Percentiles rank a stretch among this genome's conserved stretches.
Conservation (phyloP, 2,113 vertebrate genomes). For the Zingel zingel region DNA sequence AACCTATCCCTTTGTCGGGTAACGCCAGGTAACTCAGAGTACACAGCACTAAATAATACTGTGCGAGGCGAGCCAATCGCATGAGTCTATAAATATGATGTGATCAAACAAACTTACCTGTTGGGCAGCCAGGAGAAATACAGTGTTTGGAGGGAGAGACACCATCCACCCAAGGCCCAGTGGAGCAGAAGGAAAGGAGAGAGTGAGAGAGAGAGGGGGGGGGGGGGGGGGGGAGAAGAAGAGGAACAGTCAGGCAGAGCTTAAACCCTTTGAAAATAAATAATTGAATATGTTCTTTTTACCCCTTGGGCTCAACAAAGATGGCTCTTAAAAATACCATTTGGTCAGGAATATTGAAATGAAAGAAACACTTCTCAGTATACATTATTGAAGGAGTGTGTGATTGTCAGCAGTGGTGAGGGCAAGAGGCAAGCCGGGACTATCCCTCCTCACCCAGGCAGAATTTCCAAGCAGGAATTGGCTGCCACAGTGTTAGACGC, state of each 20-base stretch:
- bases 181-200: constrained; percentile 28
- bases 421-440: constrained; percentile 10
- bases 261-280: constrained; percentile 61
- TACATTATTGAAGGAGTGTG: constrained; percentile 69
- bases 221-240: neutral
- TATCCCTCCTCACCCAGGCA: neutral
- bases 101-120: constrained; percentile 77
- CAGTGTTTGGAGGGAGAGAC: constrained; percentile 22
- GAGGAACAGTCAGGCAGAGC: constrained; percentile 48
- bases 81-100: constrained; percentile 45
- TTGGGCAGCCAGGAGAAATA: constrained; percentile 42
- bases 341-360: constrained; percentile 62
- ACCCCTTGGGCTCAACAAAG: constrained; percentile 38
- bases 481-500: neutral
- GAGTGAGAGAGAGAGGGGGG: neutral
- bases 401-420: constrained; percentile 33
- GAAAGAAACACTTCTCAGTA: constrained; percentile 65
- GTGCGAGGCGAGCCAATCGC: neutral
- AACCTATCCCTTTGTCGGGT: constrained; percentile 9
- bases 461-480: constrained; percentile 15
- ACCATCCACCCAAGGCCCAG: constrained; percentile 48
- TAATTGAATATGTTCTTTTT: constrained; percentile 70
- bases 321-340: constrained; percentile 65
- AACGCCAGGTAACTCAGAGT: constrained; percentile 13
- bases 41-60: constrained; percentile 49